Evolutionary conservation across 2,113 vertebrate genomes (phyloP).

Genomic region (Anhinga rufa): DNA sequence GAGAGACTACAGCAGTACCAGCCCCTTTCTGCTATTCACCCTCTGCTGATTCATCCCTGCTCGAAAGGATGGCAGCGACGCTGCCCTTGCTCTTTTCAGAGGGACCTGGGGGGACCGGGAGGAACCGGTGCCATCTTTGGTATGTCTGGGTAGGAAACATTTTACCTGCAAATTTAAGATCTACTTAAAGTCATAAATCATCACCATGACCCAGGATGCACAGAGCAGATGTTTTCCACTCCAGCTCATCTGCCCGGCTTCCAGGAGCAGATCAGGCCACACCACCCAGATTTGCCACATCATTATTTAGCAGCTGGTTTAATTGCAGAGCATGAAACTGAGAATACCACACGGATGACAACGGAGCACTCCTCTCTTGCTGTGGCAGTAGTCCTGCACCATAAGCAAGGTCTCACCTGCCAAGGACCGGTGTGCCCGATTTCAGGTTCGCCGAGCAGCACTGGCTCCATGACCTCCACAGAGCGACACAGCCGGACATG

Average conservation of each 20-base stretch:
- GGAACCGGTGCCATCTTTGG: not conserved
- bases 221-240: conserved; percentile 42
- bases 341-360: conserved; percentile 53
- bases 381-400: not conserved
- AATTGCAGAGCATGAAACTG: conserved; percentile 43
- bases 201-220: not conserved
- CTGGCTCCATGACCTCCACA: not conserved
- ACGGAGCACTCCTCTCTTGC: not conserved
- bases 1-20: not conserved
- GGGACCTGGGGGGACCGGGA: not conserved
- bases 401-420: not conserved
- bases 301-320: conserved; percentile 40
- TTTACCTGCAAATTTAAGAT: conserved; percentile 4
- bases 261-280: conserved; percentile 10
- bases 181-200: not conserved
- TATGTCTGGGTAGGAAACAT: not conserved
- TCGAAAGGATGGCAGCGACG: not conserved
- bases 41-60: conserved; percentile 37
- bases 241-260: conserved; percentile 23
- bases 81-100: not conserved
- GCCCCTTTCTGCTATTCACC: conserved; percentile 7
- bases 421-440: not conserved
- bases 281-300: conserved; percentile 42
- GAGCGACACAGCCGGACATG: accelerated
- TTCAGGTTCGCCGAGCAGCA: not conserved